Evolutionary conservation across 2,113 vertebrate genomes (phyloP).

Genomic region (Otolemur garnettii): DNA sequence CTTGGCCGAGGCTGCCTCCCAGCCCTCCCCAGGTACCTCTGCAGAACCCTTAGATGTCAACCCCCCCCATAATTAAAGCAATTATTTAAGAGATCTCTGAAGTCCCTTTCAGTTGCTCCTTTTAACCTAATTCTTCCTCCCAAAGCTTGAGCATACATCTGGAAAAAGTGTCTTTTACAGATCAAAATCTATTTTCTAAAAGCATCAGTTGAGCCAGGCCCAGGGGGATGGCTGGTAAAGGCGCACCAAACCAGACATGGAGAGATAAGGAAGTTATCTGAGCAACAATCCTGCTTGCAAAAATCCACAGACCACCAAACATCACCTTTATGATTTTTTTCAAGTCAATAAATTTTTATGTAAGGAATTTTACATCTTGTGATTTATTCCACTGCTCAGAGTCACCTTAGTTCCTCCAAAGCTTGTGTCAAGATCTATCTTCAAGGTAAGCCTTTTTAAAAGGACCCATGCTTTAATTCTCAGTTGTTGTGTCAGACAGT

Average conservation of each 20-base stretch:
- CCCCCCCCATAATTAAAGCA: neutral
- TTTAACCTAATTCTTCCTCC: conserved; percentile 18
- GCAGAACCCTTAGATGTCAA: neutral
- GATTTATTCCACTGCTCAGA: neutral
- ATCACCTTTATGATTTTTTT: neutral
- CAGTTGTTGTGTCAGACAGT: neutral
- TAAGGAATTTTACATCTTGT: neutral
- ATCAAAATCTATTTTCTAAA: conserved; percentile 2
- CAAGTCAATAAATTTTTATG: neutral
- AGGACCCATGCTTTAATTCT: neutral
- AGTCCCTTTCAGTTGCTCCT: neutral
- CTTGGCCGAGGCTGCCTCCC: neutral
- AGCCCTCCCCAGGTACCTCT: neutral
- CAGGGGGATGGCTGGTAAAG: neutral
- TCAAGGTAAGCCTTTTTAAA: neutral
- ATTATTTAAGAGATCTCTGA: neutral
- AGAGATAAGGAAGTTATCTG: neutral
- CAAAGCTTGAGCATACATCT: neutral
- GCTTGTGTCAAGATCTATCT: neutral
- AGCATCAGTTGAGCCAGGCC: neutral
- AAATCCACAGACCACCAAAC: neutral
- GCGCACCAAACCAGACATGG: neutral
- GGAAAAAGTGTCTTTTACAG: neutral
- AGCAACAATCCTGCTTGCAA: neutral
- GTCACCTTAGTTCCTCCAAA: neutral